Evolutionary conservation across 2,888 invertebrate species (phyloP).

Genomic region (Lepeophtheirus nordmannii): DNA sequence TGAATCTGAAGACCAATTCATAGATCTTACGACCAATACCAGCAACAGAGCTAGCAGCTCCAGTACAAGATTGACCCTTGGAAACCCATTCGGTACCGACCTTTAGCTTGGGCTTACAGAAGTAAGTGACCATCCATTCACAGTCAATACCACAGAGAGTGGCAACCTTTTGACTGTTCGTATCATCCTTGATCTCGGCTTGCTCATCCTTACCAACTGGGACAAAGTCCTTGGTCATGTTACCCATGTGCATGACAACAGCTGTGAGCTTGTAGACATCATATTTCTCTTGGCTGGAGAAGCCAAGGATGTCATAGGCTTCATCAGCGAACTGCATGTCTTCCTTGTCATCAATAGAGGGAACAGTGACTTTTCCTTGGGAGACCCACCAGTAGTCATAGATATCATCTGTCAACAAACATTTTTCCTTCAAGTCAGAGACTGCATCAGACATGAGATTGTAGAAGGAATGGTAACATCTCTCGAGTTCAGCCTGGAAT

Average conservation of each 20-base stretch:
- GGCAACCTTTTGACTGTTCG: constrained; percentile 16
- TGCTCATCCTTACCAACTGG: constrained; percentile 27
- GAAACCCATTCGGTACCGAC: constrained; percentile 38
- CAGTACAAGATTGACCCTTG: constrained; percentile 34
- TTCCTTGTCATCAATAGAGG: constrained; percentile 26
- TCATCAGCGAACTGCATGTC: constrained; percentile 25
- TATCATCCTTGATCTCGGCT: constrained; percentile 26
- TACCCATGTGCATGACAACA: constrained; percentile 26
- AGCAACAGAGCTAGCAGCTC: constrained; percentile 23
- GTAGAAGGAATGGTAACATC: constrained; percentile 99
- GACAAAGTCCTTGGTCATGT: constrained; percentile 30
- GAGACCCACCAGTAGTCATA: constrained; percentile 27
- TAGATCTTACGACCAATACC: constrained; percentile 24
- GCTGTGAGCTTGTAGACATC: constrained; percentile 26
- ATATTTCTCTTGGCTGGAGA: constrained; percentile 24
- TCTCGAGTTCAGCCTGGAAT: constrained; percentile 78
- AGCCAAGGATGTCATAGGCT: constrained; percentile 25
- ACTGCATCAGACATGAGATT: constrained; percentile 59
- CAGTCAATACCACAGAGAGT: constrained; percentile 20
- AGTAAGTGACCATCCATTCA: constrained; percentile 30
- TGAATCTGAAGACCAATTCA: constrained; percentile 20
- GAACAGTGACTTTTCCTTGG: constrained; percentile 26
- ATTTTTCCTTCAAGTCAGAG: constrained; percentile 22
- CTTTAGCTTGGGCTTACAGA: constrained; percentile 39
- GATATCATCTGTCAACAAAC: constrained; percentile 26